Conservation (phyloP, 2,797 vertebrate genomes). For the Fratercula arctica region DNA sequence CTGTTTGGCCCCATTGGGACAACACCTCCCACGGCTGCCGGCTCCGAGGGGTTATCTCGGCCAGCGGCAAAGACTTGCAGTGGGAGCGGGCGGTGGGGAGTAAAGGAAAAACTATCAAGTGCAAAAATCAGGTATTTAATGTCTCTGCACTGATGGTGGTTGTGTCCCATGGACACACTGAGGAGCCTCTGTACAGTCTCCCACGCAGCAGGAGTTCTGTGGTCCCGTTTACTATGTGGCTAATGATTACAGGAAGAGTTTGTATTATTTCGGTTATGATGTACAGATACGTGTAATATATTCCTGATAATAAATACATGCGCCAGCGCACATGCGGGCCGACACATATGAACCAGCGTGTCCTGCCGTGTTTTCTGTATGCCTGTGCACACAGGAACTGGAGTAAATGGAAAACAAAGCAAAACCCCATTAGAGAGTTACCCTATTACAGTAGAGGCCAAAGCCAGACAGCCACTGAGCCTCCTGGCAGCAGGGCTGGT, state of each 20-base stretch:
- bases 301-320: conserved; percentile 68
- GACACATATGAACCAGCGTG: conserved; percentile 59
- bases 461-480: neutral
- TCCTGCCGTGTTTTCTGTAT: neutral
- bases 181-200: conserved; percentile 68
- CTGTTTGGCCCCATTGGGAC: neutral
- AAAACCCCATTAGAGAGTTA: neutral
- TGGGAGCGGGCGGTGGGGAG: neutral
- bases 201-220: conserved; percentile 34
- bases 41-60: fast-evolving
- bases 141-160: conserved; percentile 74
- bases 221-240: conserved; percentile 61
- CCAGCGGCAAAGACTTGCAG: neutral
- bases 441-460: fast-evolving
- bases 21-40: fast-evolving
- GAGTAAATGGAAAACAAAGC: neutral
- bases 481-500: neutral
- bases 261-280: conserved; percentile 71
- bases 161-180: conserved; percentile 84
- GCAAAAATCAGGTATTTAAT: conserved; percentile 78
- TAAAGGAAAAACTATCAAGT: conserved; percentile 7
- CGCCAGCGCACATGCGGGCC: conserved; percentile 43
- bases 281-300: conserved; percentile 76
- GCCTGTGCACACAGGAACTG: neutral
- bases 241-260: conserved; percentile 38